Evolutionary conservation across 2,888 invertebrate genomes (phyloP), one percentile per base, ranked within the genome.

Genomic region (Maniola hyperantus): DNA sequence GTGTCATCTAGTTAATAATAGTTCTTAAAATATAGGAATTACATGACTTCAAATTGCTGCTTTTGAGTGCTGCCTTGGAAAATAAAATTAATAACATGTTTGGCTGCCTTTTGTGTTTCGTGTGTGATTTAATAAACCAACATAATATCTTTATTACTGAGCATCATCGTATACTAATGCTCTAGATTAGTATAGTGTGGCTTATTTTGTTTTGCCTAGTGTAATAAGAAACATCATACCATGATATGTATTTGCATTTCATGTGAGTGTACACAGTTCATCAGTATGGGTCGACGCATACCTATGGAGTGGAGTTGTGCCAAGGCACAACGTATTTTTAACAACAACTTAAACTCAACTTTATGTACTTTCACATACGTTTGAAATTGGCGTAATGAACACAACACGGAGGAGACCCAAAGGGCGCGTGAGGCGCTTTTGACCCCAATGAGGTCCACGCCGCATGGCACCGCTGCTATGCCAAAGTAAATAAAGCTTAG

Each of bases 171-270:
- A 20, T 6, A 42, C 11, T 1, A 44, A 58, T 44, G 13, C 58
- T 13, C 58, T 42, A 26, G 4, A 20, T 34, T 34, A 20, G 62
- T 66, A 64, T 67, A 64, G 67, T 61, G 66, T 66, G 64, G 66
- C 68, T 70, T 62, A 39, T 64, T 70, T 70, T 70, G 57, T 61
- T 70, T 70, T 68, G 70, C 66, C 50, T 68, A 60, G 62, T 50
- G 46, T n/a, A 48, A 34, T 34, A 39, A 6, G 13, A 44, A 59
- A n/a, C n/a, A 33, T 39, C 4, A 20, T 4, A 20, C 18, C n/a
- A 59, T 44, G 18, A 44, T 34, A n/a, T n/a, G n/a, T n/a, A 50
- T 51, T 61, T 51, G 39, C 36, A 50, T 61, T 51, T 61, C 20
- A 2, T 39, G 61, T 61, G 59, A 46, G 44, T 46, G 5, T 33